Base-by-base conservation (phyloP, 2,888 invertebrate genomes). In the Stratiomys singularior region DNA sequence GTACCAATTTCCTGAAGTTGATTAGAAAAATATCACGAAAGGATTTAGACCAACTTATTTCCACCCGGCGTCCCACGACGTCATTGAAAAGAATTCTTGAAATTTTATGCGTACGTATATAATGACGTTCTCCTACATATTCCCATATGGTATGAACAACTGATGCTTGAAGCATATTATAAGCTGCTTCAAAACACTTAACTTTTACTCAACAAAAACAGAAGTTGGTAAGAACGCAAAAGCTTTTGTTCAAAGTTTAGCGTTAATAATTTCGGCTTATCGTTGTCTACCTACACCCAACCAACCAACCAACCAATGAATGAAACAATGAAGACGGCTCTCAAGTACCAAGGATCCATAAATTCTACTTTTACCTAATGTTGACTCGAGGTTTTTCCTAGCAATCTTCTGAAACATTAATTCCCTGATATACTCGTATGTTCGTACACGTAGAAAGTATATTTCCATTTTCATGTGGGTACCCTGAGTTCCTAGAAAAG, bases 191-290 rank as follows among this genome's bases (percentile, higher is more conserved):
- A 52, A 77, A 79, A 76, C 76, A 76, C 79, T 79, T 77, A 79
- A 79, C 79, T 79, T 77, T 79, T 77, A 69, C 76, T 76, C 77
- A 77, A 79, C 76, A 74, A 79, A 72, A 79, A 79, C 74, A 74
- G 67, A 77, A 79, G 60, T 76, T 77, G 9, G 63, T 76, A 77
- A 79, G 79, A 79, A 79, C 77, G 64, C 76, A 77, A 66, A 77
- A 74, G 74, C 77, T 77, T 67, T 47, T 25, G 21, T 15, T 37
- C 37, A 66, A 66, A 72, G 77, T 79, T 77, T 64, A 76, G 60
- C 72, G 77, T 77, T 79, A 77, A 79, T 77, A 79, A 79, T 76
- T 77, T 77, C 74, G 67, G 79, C 77, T 79, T 79, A 77, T 77
- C 77, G 77, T 76, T 79, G 77, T 77, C 79, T 79, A 76, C 77